A percentile compares a stretch with the other conserved stretches of the same genome.
Conservation (phyloP, 2,888 invertebrate species). For the Trachelus stipa region DNA sequence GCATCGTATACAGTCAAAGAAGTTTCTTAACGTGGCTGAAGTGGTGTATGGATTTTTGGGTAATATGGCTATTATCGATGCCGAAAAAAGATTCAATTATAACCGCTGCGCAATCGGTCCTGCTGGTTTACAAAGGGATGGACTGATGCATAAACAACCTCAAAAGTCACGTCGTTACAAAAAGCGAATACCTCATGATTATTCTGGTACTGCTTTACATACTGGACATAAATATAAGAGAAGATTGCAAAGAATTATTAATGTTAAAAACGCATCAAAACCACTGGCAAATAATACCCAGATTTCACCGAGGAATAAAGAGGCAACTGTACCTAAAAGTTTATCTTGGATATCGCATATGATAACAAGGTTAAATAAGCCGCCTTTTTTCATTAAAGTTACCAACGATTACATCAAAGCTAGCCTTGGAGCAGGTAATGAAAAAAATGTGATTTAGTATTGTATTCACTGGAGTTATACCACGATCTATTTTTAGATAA, state of each 20-base stretch:
- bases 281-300: not conserved
- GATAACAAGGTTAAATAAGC: conserved; percentile 21
- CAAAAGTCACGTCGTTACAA: not conserved
- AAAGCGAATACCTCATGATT: not conserved
- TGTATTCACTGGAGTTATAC: too few relatives aligned
- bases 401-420: conserved; percentile 50
- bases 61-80: conserved; percentile 14
- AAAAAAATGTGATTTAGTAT: not conserved
- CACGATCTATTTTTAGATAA: not conserved
- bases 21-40: conserved; percentile 12
- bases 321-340: not conserved
- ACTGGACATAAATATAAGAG: not conserved
- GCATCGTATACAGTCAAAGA: conserved; percentile 2
- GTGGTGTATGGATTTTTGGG: conserved; percentile 18
- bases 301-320: not conserved
- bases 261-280: not conserved
- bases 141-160: not conserved
- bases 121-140: not conserved
- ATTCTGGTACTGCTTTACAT: conserved; percentile 4
- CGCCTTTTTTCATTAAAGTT: conserved; percentile 41
- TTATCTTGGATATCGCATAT: not conserved
- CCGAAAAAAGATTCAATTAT: not conserved
- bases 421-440: conserved; percentile 49
- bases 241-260: not conserved
- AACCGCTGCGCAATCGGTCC: not conserved